Base-by-base conservation (phyloP, 2,888 invertebrate species). In the Himalopsyche kuldschensis region DNA sequence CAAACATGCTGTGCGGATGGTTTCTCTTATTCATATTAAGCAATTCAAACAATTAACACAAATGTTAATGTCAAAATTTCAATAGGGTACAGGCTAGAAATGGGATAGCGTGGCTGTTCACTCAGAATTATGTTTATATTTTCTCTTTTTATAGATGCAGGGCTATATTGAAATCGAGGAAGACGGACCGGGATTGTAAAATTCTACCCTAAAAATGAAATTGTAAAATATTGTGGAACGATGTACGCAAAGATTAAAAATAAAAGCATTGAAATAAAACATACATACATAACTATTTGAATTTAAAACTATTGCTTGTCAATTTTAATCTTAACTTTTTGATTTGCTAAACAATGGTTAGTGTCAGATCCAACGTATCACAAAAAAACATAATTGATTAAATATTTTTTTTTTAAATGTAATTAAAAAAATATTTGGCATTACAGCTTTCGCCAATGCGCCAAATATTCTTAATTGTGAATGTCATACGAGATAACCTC, bases 201-300 rank as follows among this genome's bases (percentile, higher is more conserved):
- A 76, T 35, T 76, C 76, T 1, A 76, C 76, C 76, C 32, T 76
- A 76, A 76, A 76, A 76, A 76, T 76, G 76, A 76, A 76, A 76
- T 76, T 76, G 76, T 35, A 76, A 76, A 35, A 76, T 69, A 69
- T 69, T 69, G 69, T 69, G 24, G 69, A 69, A 69, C 3, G 69
- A 69, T 69, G 24, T 24, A 55, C 20, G 20, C 20, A 24, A 20
- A 55, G 69, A 69, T 69, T 69, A 8, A 69, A 69, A 69, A 69
- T 27, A 27, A 69, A 11, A 69, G 41, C 11, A 41, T 55, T 4
- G 55, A 55, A 55, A 55, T 55, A 55, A n/a, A 55, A 55, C 11
- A 20, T 20, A 55, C 24, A 55, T 20, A 55, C 24, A 55, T 20
- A 55, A 20, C 20, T 55, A 55, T 55, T 8, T 55, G n/a, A 55